Evolutionary conservation across 2,888 invertebrate genomes (phyloP), one percentile per base, ranked within the genome.

Genomic region (Busseola fusca): DNA sequence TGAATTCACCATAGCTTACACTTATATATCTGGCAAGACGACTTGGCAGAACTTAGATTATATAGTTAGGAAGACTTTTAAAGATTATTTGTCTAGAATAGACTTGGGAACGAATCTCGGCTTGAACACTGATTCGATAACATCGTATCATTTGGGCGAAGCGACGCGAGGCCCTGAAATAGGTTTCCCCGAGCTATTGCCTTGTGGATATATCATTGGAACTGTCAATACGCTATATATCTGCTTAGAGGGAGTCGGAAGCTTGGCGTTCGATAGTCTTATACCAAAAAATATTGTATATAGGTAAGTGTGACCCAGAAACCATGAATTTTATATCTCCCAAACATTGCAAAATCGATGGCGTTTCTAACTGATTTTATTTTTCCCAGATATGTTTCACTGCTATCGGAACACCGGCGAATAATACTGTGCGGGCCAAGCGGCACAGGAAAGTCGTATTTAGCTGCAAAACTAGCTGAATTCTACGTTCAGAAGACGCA

Each of bases 221-320:
- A 98, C 98, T 77, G 97, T 98, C 34, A 97, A 98, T 82, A 97
- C 98, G 40, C 96, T 98, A 83, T 98, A 98, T 88, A 98, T 99
- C 81, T 99, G 99, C 90, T 96, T 99, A 42, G 97, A 98, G 91
- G 98, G 98, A 58, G 98, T 98, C 34, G 98, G 98, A 18, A 98
- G 97, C 87, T 96, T 99, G 86, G 98, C 99, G 14, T 99, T 99
- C 91, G 99, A 99, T 93, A 99, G 99, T 72, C 96, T 99, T 80
- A 99, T 99, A 92, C 99, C 99, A 82, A 98, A 99, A 95, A 98
- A 99, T 88, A 98, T 99, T 87, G 98, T 99, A 69, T 99, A 99
- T 95, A 97, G 99, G 92, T 96, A 96, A 88, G 96, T 88, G 66
- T 60, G 9, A 60, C 54, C 30, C 40, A 21, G 34, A 34, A 45